Conservation (phyloP, 2,113 vertebrate species). For the Pica pica region DNA sequence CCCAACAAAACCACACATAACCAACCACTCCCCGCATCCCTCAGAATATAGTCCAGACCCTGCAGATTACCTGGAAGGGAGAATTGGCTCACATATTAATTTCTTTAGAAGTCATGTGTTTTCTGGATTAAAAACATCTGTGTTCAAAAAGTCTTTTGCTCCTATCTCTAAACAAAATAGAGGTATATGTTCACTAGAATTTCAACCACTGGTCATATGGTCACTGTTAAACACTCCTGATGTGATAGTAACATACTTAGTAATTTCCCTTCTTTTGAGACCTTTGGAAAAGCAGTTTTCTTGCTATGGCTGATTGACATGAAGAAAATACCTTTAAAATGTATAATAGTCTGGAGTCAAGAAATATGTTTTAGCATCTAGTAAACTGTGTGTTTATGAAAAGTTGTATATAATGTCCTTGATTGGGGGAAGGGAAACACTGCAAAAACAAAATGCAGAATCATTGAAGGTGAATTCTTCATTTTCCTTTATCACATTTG, state of each 20-base stretch:
- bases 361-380: background rate
- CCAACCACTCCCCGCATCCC: too few relatives aligned
- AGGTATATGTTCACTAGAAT: background rate
- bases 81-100: background rate
- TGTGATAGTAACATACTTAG: background rate
- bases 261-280: background rate
- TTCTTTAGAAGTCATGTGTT: background rate
- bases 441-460: background rate
- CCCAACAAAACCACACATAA: background rate
- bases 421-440: background rate
- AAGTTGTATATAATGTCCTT: background rate
- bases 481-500: background rate
- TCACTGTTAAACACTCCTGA: background rate
- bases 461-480: background rate
- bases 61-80: background rate
- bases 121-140: background rate
- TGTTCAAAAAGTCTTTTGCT: background rate
- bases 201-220: background rate
- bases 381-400: background rate
- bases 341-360: background rate
- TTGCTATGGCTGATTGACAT: background rate
- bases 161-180: background rate
- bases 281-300: background rate
- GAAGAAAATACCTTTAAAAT: background rate
- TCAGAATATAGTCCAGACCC: background rate